Base-by-base conservation (phyloP, 2,113 vertebrate genomes). In the Oostethus manadensis region DNA sequence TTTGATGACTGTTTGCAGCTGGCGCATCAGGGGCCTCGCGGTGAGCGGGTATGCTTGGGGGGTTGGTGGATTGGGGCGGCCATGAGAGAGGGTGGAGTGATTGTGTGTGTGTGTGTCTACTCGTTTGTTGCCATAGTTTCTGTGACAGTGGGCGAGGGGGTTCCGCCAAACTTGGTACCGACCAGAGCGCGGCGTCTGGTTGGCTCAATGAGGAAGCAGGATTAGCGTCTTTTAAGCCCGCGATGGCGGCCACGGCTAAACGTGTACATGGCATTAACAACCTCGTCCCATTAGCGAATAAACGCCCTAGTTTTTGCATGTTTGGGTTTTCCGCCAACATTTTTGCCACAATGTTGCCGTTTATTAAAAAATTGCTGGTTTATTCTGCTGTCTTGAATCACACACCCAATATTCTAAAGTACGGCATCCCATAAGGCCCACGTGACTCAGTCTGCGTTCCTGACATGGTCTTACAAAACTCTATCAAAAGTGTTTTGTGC, bases 1-100 rank as follows among this genome's bases (percentile, higher is more conserved):
- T 86, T 86, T 84, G 82, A 86, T 77, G 86, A 81, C 86, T 81
- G 80, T 89, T 84, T 84, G 88, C 88, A 89, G 88, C 88, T 88
- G 88, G 83, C 88, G 78, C 79, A 79, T 77, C 77, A 67, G 59
- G 71, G 81, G 77, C 81, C 60, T 66, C 74, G 70, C 76, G 66
- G 85, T 42, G 81, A 79, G 78, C 5, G 38, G 65, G 69, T 10
- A 67, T 58, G 66, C 51, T 40, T 68, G 68, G 74, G 45, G 68
- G 74, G n/a, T n/a, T n/a, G n/a, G n/a, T n/a, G n/a, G n/a, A n/a
- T n/a, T n/a, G n/a, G 42, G 76, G 43, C 68, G 71, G 66, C 60
- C 70, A 73, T 68, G 67, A 53, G 79, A 60, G 51, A 50, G 58
- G 57, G 64, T 14, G 38, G 13, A 14, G 38, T 14, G 38, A 33